Conservation (phyloP, 2,888 invertebrate genomes). For the Orthosia gothica region DNA sequence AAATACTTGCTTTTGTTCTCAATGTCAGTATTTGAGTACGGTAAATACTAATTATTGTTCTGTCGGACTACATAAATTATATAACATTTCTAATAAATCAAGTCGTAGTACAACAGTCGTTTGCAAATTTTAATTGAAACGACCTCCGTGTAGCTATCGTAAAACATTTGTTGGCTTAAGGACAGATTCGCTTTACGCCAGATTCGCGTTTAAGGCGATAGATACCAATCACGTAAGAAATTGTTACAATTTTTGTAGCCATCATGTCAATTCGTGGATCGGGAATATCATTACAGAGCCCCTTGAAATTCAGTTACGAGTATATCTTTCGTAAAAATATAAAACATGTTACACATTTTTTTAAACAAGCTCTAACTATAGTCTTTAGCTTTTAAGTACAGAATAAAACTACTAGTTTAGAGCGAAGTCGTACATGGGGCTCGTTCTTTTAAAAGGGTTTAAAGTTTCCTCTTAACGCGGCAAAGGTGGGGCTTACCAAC, state of each 20-base stretch:
- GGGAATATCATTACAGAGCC: constrained; percentile 5
- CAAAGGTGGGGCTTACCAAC: constrained; percentile 17
- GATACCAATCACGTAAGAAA: neutral
- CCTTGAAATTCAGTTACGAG: constrained; percentile 6
- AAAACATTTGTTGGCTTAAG: no score
- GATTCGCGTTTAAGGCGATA: no score
- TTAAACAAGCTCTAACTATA: neutral
- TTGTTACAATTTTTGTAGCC: no score
- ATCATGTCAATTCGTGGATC: neutral
- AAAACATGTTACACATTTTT: neutral
- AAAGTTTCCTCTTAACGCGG: constrained; percentile 31
- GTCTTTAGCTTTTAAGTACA: neutral
- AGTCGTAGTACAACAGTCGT: neutral
- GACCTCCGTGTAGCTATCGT: neutral
- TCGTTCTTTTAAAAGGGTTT: neutral
- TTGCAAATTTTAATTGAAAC: neutral
- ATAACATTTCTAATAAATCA: neutral
- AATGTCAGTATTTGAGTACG: constrained; percentile 1
- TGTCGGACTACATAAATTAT: neutral
- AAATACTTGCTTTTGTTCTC: constrained; percentile 7
- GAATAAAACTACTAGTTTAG: neutral
- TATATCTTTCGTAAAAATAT: neutral
- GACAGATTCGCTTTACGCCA: no score
- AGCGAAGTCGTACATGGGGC: neutral
- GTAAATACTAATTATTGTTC: constrained; percentile 5